Evolutionary conservation across 2,888 invertebrate genomes (phyloP).

Genomic region (Cheilosia grossa): DNA sequence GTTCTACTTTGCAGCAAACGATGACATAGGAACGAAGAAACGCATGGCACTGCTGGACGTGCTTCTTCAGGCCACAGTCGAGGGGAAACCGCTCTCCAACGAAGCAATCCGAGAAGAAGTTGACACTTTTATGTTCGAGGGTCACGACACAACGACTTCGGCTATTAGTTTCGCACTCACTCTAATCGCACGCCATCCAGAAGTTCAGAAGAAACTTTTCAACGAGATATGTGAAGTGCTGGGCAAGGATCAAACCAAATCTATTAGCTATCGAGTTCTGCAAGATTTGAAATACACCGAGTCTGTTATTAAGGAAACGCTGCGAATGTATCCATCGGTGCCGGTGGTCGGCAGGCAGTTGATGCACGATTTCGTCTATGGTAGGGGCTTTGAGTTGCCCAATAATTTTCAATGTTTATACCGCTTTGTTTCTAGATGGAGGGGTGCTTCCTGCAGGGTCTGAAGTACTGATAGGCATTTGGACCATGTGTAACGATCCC

Average conservation of each 20-base stretch:
- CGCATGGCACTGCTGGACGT: conserved; percentile 88
- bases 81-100: conserved; percentile 85
- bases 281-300: conserved; percentile 83
- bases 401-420: background rate
- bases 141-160: conserved; percentile 81
- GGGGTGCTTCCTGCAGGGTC: conserved; percentile 78
- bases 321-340: conserved; percentile 87
- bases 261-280: conserved; percentile 76
- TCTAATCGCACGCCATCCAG: conserved; percentile 78
- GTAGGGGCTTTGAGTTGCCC: conserved; percentile 80
- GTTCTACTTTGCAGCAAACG: conserved; percentile 17
- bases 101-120: conserved; percentile 87
- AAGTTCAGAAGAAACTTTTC: conserved; percentile 78
- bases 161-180: conserved; percentile 79
- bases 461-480: conserved; percentile 77
- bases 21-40: conserved; percentile 84
- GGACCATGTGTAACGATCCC: conserved; percentile 69
- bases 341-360: conserved; percentile 85
- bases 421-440: conserved; percentile 73
- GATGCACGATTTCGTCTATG: conserved; percentile 84
- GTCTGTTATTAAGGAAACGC: conserved; percentile 87
- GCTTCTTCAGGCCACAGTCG: conserved; percentile 85
- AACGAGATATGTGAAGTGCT: conserved; percentile 78
- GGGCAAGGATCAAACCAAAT: conserved; percentile 76
- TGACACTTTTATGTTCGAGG: conserved; percentile 89